Percentiles rank a stretch among this genome's conserved stretches.
Conservation (phyloP, 2,797 vertebrate species). For the Phaenicophaeus curvirostris region DNA sequence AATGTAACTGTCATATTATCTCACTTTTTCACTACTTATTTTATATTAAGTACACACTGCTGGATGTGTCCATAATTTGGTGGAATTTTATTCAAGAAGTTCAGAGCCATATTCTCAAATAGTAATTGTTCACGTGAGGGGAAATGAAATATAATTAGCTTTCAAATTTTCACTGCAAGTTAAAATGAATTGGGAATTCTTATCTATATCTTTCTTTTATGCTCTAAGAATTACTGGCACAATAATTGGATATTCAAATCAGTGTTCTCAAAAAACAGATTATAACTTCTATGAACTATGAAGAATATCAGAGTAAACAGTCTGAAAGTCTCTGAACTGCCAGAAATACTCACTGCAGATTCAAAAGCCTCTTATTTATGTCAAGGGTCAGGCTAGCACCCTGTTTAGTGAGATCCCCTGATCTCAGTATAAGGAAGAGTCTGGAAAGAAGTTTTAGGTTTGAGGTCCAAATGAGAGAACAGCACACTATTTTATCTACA, state of each 20-base stretch:
- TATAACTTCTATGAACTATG: background rate
- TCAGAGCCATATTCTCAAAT: background rate
- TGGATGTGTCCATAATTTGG: background rate
- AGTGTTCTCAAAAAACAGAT: background rate
- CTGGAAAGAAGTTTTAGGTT: background rate
- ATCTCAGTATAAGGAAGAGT: background rate
- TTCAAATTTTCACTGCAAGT: background rate
- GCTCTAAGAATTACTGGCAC: background rate
- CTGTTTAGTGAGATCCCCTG: background rate
- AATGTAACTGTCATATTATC: background rate
- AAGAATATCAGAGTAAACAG: background rate
- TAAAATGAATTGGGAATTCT: background rate
- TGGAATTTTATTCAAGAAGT: background rate
- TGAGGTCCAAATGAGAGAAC: background rate
- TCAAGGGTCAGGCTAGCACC: background rate
- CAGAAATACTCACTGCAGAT: background rate
- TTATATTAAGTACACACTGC: background rate
- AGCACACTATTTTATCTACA: background rate
- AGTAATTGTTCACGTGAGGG: background rate
- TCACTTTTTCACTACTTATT: background rate
- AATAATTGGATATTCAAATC: background rate
- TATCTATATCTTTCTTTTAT: background rate
- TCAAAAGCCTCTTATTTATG: background rate
- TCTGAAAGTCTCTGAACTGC: background rate
- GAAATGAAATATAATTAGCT: background rate